These are phyloP conservation scores for Heterotilapia buettikoferi DNA, from an alignment of 2,113 vertebrate genomes.

Conservation along the genomic window DNA sequence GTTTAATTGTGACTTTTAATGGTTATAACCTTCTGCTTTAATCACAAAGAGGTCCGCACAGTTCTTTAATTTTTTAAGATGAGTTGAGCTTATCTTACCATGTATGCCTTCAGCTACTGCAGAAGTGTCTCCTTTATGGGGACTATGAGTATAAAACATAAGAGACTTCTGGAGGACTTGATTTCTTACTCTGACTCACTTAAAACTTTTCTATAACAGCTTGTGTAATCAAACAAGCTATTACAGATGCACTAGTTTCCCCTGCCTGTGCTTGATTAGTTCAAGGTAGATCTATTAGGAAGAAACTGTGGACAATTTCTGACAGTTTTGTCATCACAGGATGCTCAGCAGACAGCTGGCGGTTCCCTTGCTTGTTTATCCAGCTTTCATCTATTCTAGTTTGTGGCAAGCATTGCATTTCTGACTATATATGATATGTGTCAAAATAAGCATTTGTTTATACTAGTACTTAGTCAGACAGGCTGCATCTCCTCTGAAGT, in stretches of 20 bases:
- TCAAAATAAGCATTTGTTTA: neutral
- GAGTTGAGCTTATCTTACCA: neutral
- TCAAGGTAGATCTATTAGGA: neutral
- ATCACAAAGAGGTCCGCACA: fast-evolving
- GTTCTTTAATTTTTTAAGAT: neutral
- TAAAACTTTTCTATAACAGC: neutral
- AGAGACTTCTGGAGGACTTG: neutral
- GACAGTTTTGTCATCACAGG: neutral
- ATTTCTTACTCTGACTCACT: neutral
- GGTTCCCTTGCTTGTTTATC: slow-evolving; percentile 7
- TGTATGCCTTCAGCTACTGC: neutral
- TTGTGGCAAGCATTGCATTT: neutral
- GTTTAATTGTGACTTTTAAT: neutral
- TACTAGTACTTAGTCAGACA: neutral
- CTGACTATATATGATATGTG: neutral
- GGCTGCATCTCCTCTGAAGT: neutral
- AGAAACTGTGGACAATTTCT: neutral
- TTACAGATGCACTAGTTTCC: neutral
- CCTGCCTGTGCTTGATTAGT: neutral
- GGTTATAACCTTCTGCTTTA: neutral
- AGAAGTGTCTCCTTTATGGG: neutral
- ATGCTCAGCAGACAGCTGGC: slow-evolving; percentile 7
- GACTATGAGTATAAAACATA: neutral
- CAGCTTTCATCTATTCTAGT: slow-evolving; percentile 8
- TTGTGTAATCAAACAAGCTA: neutral